These are phyloP conservation scores for Lochmaea crataegi DNA, from an alignment of 2,888 invertebrate genomes.

Conservation along the genomic window DNA sequence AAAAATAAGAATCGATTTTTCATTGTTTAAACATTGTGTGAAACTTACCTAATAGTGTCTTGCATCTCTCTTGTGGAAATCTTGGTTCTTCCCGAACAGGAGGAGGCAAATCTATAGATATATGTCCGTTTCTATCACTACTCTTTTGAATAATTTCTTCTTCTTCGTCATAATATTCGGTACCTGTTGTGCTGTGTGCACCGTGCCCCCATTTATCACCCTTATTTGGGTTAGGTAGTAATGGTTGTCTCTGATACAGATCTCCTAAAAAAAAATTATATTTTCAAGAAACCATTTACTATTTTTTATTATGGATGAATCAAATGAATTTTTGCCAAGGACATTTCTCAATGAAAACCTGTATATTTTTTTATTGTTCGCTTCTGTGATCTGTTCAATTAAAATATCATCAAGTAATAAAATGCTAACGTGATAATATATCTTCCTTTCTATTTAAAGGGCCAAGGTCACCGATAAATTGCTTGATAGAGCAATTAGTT, in stretches of 20 bases:
- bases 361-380: too few species aligned
- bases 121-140: slow-evolving; percentile 66
- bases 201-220: slow-evolving; percentile 68
- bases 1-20: too few species aligned
- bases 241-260: slow-evolving; percentile 72
- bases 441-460: too few species aligned
- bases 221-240: slow-evolving; percentile 67
- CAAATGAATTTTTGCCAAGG: too few species aligned
- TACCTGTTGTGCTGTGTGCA: slow-evolving; percentile 54
- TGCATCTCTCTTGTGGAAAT: slow-evolving; percentile 87
- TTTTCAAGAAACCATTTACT: too few species aligned
- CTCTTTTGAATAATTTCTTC: slow-evolving; percentile 60
- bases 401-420: too few species aligned
- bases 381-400: too few species aligned
- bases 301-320: too few species aligned
- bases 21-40: background rate
- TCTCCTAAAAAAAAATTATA: slow-evolving; percentile 58
- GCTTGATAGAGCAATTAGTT: too few species aligned
- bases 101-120: slow-evolving; percentile 74
- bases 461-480: too few species aligned
- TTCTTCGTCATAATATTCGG: slow-evolving; percentile 66
- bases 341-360: too few species aligned
- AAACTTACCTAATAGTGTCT: slow-evolving; percentile 73
- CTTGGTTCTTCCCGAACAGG: slow-evolving; percentile 79
- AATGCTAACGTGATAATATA: too few species aligned